phyloP scores from a whole-genome alignment of 2,113 vertebrate species.

The Martes martes region DNA sequence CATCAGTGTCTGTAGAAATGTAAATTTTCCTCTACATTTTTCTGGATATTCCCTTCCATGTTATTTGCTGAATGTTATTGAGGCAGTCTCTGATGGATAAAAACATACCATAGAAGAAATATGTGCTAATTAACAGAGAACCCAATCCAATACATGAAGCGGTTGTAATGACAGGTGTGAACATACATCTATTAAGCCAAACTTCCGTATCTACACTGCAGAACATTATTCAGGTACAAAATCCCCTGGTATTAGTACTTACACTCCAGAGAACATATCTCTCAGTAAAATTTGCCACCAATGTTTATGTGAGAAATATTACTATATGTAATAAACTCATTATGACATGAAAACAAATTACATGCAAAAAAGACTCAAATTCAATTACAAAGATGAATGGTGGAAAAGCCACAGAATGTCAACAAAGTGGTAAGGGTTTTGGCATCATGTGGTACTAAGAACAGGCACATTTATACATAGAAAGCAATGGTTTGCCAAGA shows the following conservation, averaged over 20 bases:
- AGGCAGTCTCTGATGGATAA: not conserved
- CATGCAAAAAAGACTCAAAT: too few species aligned
- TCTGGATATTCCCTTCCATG: not conserved
- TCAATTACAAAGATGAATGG: too few species aligned
- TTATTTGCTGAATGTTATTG: not conserved
- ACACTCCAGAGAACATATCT: not conserved
- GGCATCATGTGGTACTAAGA: too few species aligned
- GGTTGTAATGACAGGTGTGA: not conserved
- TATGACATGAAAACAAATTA: not conserved
- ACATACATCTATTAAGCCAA: not conserved
- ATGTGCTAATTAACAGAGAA: not conserved
- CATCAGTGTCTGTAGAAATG: not conserved
- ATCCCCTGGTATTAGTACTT: not conserved
- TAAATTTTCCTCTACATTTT: not conserved
- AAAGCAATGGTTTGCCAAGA: too few species aligned
- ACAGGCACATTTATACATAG: too few species aligned
- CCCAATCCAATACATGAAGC: not conserved
- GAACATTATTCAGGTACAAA: not conserved
- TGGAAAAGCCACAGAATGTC: too few species aligned
- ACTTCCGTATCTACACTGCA: not conserved
- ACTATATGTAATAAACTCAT: not conserved
- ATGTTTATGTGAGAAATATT: not conserved
- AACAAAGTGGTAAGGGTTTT: too few species aligned
- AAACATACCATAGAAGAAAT: not conserved
- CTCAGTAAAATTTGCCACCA: not conserved